Base-by-base conservation (phyloP, 2,888 invertebrate species). In the Drosophila subquinaria region DNA sequence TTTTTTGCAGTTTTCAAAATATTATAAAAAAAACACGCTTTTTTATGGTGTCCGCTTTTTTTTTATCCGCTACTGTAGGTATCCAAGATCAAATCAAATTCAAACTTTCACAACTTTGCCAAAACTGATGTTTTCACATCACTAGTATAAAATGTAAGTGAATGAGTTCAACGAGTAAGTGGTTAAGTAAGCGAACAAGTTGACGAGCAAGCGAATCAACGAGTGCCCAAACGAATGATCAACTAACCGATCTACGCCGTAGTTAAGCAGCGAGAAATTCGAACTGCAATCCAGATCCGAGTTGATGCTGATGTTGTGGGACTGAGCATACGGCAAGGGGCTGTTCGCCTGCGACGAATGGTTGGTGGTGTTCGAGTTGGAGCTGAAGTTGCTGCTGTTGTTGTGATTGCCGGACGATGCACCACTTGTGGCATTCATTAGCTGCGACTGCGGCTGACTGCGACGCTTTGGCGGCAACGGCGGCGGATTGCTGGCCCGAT, bases 391-490 rank as follows among this genome's bases (percentile, higher is more conserved):
- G 71, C 10, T 48, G 50, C 9, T 62, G 4, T 53, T 55, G n/a
- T 66, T 70, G 13, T 13, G 36, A 36, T 59, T 73, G 27, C 13
- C 51, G 57, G 38, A 36, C 51, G 36, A 23, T 38, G 36, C 20
- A 23, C 42, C 20, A 30, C 42, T 23, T 15, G 36, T 36, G 56
- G 50, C 27, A 62, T 50, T 68, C 27, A 64, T 61, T 50, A 76
- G 55, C 13, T 75, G 60, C 17, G 73, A 62, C 5, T 85, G 75
- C 67, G 93, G 93, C 73, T 93, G 92, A 81, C 89, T 92, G 87
- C 90, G 93, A 93, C 96, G 95, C 93, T 96, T 96, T 65, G 96
- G 96, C 75, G 96, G 97, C 88, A 96, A 92, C 38, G 96, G 96
- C 63, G 97, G 97, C 78, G 96, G 96, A 91, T 95, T 95, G 69